A percentile compares a stretch with the other conserved stretches of the same genome.
Conservation (phyloP, 64 coral and sea anemone species). For the Astreopora myriophthalma region DNA sequence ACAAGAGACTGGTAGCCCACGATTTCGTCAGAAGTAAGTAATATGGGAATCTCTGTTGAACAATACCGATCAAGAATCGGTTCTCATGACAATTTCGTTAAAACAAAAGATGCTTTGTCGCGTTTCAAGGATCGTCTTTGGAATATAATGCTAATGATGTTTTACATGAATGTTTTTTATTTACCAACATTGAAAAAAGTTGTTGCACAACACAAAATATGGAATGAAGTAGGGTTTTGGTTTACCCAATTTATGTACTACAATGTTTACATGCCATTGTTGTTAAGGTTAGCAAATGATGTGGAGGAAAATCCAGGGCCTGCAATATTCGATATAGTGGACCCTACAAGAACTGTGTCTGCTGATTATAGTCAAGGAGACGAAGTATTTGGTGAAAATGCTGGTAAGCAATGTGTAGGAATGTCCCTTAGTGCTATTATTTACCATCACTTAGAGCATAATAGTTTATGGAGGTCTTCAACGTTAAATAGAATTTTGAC, state of each 20-base stretch:
- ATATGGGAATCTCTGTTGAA: no score
- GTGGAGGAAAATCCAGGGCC: background rate
- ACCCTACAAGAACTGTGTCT: background rate
- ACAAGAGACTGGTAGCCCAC: no score
- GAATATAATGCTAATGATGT: no score
- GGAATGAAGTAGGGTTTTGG: background rate
- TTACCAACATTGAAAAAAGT: no score
- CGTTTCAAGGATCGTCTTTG: no score
- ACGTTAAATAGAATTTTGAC: background rate
- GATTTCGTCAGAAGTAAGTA: no score
- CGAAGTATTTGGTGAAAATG: background rate
- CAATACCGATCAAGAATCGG: no score
- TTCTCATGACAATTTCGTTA: no score
- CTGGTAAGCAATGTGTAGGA: constrained; percentile 16
- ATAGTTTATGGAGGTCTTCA: background rate
- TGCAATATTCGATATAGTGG: background rate
- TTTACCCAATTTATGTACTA: background rate
- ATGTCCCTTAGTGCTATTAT: background rate
- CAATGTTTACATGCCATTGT: background rate
- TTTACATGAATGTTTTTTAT: no score
- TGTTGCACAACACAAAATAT: no score
- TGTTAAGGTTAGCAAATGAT: background rate
- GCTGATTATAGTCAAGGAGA: background rate
- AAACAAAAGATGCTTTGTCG: no score
- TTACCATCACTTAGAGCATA: background rate